Evolutionary conservation across 2,888 invertebrate species (phyloP), one percentile per base, ranked within the genome.

Genomic region (Ligdia adustata): DNA sequence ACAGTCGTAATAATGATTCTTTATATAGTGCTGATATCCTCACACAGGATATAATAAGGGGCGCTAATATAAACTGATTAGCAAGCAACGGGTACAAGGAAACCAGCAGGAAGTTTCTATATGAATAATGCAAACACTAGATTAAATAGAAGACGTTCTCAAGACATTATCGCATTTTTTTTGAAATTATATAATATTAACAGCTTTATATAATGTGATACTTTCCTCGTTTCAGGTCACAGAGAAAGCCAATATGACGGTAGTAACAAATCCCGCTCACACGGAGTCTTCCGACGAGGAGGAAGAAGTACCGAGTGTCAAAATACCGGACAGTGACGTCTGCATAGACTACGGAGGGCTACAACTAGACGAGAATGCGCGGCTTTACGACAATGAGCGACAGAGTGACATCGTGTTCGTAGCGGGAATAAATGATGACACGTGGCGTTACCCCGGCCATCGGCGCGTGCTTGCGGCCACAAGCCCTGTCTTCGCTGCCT

Each of bases 401-500:
- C 91, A 91, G 54, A 91, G 92, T 57, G 93, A 93, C 73, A 91
- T 93, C 51, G 88, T 90, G 24, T 92, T 93, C 69, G 88, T 93
- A 64, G 94, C 92, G 20, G 94, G 94, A 9, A 84, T 91, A 57
- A 92, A 91, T 42, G 91, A 91, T 12, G 93, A 93, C 63, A 92
- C 92, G 9, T 94, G 93, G 92, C 90, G 93, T 44, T 92, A 94
- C 68, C 93, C 93, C n/a, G 93, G 93, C 5, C 93, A 94, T 64
- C 90, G 92, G 3, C 89, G 91, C 31, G 91, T 93, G 27, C 88
- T 95, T 15, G 91, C 92, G 16, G 90, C 91, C 33, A 92, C 91
- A 31, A 93, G 93, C 51, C 92, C 93, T 2, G 93, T 93, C 37
- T 93, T 94, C 72, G 88, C 91, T 2, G 92, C 93, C 1, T 90